Evolutionary conservation across 2,113 vertebrate genomes (phyloP).

Genomic region (Sorex araneus): DNA sequence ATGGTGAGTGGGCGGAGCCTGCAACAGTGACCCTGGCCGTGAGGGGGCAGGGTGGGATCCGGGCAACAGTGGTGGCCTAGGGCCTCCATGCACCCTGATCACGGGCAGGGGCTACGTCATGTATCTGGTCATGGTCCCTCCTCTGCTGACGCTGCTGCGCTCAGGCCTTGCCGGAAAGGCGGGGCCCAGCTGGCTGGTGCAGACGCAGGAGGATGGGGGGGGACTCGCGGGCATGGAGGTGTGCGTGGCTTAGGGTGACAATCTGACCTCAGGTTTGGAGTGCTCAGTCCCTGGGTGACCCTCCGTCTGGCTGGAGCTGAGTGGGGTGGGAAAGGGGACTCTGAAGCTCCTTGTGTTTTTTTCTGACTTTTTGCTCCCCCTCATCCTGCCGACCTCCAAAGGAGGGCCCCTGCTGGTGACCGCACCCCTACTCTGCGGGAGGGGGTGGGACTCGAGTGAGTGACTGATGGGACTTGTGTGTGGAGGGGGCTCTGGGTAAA

Average conservation of each 20-base stretch:
- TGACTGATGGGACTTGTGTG: constrained; percentile 75
- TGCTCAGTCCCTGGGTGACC: constrained; percentile 35
- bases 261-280: constrained; percentile 9
- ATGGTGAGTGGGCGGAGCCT: constrained; percentile 45
- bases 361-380: background rate
- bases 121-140: constrained; percentile 74
- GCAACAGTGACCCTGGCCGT: constrained; percentile 35
- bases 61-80: constrained; percentile 37
- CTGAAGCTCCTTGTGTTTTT: constrained; percentile 2
- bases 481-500: constrained; percentile 39
- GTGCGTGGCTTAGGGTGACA: background rate
- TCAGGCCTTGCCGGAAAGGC: constrained; percentile 82
- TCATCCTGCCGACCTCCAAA: background rate
- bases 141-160: constrained; percentile 73
- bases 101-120: constrained; percentile 75
- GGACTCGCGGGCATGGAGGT: background rate
- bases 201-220: background rate
- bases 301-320: constrained; percentile 16
- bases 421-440: constrained; percentile 66
- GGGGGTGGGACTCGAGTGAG: constrained; percentile 78
- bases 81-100: constrained; percentile 63
- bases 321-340: too few species aligned
- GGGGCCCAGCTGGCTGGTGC: constrained; percentile 76
- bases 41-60: constrained; percentile 57
- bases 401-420: background rate